A percentile compares a stretch with the other conserved stretches of the same genome.
Evolutionary conservation across 2,888 invertebrate species (phyloP).

Genomic region (Temnothorax unifasciatus): DNA sequence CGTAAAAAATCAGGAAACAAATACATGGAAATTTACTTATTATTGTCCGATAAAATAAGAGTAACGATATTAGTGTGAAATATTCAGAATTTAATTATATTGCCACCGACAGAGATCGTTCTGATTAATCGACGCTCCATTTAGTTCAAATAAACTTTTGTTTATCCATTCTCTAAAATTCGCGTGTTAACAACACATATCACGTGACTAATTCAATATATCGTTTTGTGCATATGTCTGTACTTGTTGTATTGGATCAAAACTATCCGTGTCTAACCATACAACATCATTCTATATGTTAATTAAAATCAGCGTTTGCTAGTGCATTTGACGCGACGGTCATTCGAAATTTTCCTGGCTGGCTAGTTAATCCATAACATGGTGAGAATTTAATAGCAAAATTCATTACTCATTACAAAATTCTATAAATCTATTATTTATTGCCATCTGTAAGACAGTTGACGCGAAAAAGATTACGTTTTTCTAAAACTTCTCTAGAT

Average conservation of each 20-base stretch:
- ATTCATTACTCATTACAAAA: neutral
- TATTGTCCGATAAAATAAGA: neutral
- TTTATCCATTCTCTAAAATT: constrained; percentile 14
- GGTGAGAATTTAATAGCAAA: constrained; percentile 13
- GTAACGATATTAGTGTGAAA: neutral
- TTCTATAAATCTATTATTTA: neutral
- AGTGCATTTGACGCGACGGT: constrained; percentile 37
- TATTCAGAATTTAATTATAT: constrained; percentile 18
- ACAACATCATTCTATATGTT: constrained; percentile 16
- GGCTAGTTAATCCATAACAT: neutral
- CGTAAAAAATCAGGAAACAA: neutral
- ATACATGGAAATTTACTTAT: neutral
- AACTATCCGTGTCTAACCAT: constrained; percentile 20
- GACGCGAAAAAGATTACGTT: neutral
- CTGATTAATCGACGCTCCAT: constrained; percentile 12
- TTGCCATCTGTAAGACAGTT: neutral
- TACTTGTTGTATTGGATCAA: constrained; percentile 12
- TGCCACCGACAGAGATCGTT: neutral
- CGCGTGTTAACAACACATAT: constrained; percentile 7
- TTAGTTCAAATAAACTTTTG: constrained; percentile 31
- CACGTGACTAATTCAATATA: constrained; percentile 29
- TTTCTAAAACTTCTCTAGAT: neutral
- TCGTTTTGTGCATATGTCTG: neutral
- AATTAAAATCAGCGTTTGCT: constrained; percentile 24
- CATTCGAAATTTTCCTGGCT: constrained; percentile 25